phyloP scores from a whole-genome alignment of 2,888 invertebrate species.

The Polymixis flavicincta region DNA sequence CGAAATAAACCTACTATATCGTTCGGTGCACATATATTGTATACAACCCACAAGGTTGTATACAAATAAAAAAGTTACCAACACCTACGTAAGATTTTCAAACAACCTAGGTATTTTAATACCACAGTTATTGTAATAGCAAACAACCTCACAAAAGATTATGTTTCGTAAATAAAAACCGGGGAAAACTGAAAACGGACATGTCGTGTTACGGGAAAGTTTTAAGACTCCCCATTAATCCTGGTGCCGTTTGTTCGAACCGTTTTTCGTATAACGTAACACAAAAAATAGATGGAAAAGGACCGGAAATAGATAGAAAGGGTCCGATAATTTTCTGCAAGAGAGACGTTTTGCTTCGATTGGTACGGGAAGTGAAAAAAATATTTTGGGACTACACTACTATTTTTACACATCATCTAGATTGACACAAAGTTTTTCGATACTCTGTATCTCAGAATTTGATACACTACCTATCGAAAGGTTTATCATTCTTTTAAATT shows the following conservation, averaged over 20 bases:
- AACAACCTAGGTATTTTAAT: neutral
- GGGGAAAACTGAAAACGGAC: neutral
- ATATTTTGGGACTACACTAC: neutral
- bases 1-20: too few species aligned
- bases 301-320: neutral
- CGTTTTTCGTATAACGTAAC: neutral
- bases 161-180: neutral
- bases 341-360: neutral
- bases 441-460: neutral
- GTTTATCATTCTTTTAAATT: neutral
- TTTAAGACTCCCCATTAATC: slow-evolving; percentile 26
- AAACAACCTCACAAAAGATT: neutral
- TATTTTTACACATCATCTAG: neutral
- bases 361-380: neutral
- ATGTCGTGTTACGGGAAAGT: slow-evolving; percentile 17
- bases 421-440: neutral
- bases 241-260: neutral
- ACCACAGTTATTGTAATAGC: neutral
- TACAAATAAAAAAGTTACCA: neutral
- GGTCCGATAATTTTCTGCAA: neutral
- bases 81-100: neutral
- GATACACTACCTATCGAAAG: neutral
- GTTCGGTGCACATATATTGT: too few species aligned
- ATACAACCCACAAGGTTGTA: too few species aligned
- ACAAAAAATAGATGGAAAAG: slow-evolving; percentile 15